A percentile compares a stretch with the other conserved stretches of the same genome.
phyloP scores from a whole-genome alignment of 2,888 invertebrate genomes.

The Perizoma flavofasciatum region DNA sequence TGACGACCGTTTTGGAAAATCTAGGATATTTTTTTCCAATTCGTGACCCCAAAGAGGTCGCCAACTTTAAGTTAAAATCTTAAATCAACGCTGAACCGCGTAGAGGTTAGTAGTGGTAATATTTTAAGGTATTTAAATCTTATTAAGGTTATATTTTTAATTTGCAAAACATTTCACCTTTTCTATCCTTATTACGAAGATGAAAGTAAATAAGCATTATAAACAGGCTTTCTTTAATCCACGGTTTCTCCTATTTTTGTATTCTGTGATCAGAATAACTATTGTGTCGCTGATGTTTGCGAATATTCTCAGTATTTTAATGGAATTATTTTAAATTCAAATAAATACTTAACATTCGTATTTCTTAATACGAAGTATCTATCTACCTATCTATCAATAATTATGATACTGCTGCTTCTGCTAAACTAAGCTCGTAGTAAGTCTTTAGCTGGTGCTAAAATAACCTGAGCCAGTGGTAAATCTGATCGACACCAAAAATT shows the following conservation, averaged over 20 bases:
- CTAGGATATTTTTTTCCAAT: too few species aligned
- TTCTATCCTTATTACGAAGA: neutral
- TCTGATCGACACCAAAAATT: too few species aligned
- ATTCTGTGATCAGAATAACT: slow-evolving; percentile 14
- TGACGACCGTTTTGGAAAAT: too few species aligned
- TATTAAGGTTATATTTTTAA: neutral
- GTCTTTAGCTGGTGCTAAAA: too few species aligned
- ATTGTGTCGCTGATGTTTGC: neutral
- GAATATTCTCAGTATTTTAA: slow-evolving; percentile 1
- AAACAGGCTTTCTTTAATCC: slow-evolving; percentile 15
- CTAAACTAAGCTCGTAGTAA: too few species aligned
- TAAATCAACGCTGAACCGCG: neutral
- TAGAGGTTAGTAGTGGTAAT: neutral
- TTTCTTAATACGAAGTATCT: too few species aligned
- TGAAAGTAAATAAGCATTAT: slow-evolving; percentile 10
- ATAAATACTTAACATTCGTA: neutral
- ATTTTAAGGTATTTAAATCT: neutral
- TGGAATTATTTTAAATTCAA: slow-evolving; percentile 1
- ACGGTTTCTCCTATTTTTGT: slow-evolving; percentile 3
- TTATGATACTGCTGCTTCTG: too few species aligned
- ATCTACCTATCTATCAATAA: too few species aligned
- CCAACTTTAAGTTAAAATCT: too few species aligned
- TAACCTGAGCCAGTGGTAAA: too few species aligned
- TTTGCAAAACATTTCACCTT: slow-evolving; percentile 5
- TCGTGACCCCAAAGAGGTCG: too few species aligned